Evolutionary conservation across 2,888 invertebrate genomes (phyloP).

Genomic region (Cephus pulcher): DNA sequence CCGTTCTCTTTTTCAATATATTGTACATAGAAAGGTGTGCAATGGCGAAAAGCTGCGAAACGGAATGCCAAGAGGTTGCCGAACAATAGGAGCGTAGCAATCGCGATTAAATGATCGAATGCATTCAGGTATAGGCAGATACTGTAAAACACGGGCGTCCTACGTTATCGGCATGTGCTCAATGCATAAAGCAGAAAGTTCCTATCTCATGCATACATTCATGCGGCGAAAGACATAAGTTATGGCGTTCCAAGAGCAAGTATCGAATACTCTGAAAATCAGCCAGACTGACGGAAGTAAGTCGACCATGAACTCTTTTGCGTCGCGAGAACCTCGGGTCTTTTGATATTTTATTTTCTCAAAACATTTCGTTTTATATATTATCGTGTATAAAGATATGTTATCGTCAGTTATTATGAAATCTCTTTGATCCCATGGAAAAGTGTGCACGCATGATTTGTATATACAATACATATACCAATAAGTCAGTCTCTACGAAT

Average conservation of each 20-base stretch:
- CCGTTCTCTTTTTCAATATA: not conserved
- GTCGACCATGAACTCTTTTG: not conserved
- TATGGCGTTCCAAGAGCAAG: constrained; percentile 44
- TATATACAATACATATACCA: too few species aligned
- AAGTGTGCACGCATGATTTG: too few species aligned
- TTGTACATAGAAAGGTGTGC: not conserved
- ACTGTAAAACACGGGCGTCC: constrained; percentile 22
- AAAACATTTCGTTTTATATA: not conserved
- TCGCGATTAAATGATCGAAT: constrained; percentile 39
- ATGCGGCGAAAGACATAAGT: constrained; percentile 59
- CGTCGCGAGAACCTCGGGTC: not conserved
- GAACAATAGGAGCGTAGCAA: constrained; percentile 36
- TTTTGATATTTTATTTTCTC: not conserved
- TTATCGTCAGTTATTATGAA: not conserved
- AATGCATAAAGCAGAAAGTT: constrained; percentile 66
- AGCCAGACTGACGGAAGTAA: not conserved
- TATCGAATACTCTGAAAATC: constrained; percentile 13
- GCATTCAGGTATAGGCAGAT: constrained; percentile 28
- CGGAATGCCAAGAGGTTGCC: not conserved
- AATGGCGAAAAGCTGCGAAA: not conserved
- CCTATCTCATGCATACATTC: constrained; percentile 65
- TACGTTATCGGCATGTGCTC: constrained; percentile 60
- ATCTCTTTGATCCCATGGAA: not conserved
- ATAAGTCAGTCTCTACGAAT: too few species aligned
- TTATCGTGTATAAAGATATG: not conserved